Evolutionary conservation across 2,113 vertebrate genomes (phyloP).

Genomic region (Narcine bancroftii): DNA sequence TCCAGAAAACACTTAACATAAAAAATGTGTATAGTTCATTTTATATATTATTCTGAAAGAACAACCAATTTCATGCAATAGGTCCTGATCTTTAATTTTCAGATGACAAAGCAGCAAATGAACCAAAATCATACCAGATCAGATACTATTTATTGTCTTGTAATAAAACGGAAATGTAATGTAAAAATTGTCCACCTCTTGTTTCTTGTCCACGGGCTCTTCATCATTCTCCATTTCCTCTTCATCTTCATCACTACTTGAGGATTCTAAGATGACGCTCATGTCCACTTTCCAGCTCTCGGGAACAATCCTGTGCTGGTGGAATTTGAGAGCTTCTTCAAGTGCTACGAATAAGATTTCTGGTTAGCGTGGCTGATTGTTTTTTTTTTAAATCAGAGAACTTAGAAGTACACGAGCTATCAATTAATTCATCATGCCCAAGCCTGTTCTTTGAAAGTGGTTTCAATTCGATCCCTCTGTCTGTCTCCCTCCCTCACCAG

Average conservation of each 20-base stretch:
- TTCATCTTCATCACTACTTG: constrained; percentile 84
- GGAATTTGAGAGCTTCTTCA: constrained; percentile 67
- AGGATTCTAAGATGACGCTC: constrained; percentile 91
- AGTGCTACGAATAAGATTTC: constrained; percentile 55
- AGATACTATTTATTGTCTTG: no score
- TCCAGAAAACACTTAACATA: no score
- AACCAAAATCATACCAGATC: no score
- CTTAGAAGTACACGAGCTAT: background rate
- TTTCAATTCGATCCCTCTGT: background rate
- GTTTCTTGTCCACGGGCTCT: constrained; percentile 61
- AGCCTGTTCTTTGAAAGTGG: background rate
- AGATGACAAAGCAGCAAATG: background rate
- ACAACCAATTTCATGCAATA: background rate
- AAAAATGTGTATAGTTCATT: background rate
- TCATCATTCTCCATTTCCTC: constrained; percentile 68
- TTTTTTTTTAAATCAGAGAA: background rate
- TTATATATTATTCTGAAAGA: background rate
- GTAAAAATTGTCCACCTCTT: constrained; percentile 49
- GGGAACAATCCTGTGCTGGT: constrained; percentile 65
- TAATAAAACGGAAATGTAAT: no score
- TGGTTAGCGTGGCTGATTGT: background rate
- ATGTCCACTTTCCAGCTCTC: constrained; percentile 93
- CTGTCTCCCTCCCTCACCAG: background rate
- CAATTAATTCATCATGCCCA: background rate
- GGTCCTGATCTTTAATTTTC: background rate